These are phyloP conservation scores for Sus cebifrons DNA, from an alignment of 2,797 vertebrate species.

Conservation along the genomic window DNA sequence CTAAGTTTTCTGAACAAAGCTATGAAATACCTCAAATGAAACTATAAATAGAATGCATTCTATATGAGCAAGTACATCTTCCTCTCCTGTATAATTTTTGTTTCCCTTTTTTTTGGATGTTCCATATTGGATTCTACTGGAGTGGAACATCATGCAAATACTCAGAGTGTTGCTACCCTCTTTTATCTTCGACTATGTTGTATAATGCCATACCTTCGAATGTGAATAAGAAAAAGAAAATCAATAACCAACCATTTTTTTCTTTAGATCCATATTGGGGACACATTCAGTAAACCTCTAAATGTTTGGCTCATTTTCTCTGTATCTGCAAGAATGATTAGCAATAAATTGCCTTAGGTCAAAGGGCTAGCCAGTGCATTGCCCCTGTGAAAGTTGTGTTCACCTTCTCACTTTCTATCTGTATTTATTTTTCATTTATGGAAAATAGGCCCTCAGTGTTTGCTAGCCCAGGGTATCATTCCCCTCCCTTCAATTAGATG, in stretches of 20 bases:
- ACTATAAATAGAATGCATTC: background rate
- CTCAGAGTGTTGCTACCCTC: background rate
- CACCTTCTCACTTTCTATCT: background rate
- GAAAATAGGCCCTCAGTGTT: background rate
- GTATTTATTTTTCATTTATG: conserved; percentile 3
- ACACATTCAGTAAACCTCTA: background rate
- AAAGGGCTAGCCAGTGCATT: background rate
- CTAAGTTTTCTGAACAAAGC: background rate
- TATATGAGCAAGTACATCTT: background rate
- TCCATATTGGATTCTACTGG: background rate
- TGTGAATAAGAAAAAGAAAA: background rate
- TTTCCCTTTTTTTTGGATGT: background rate
- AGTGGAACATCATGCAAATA: background rate
- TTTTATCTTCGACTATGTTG: background rate
- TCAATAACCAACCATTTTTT: background rate
- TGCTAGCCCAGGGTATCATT: background rate
- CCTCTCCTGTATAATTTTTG: background rate
- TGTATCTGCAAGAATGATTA: background rate
- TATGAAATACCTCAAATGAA: background rate
- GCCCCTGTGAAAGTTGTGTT: background rate
- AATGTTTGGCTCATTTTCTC: background rate
- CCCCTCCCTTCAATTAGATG: background rate
- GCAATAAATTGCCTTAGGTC: background rate
- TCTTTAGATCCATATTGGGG: conserved; percentile 24
- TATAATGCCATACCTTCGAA: background rate